A percentile compares a stretch with the other conserved stretches of the same genome.
These are phyloP conservation scores for Trinectes maculatus DNA, from an alignment of 2,113 vertebrate species.

Conservation along the genomic window DNA sequence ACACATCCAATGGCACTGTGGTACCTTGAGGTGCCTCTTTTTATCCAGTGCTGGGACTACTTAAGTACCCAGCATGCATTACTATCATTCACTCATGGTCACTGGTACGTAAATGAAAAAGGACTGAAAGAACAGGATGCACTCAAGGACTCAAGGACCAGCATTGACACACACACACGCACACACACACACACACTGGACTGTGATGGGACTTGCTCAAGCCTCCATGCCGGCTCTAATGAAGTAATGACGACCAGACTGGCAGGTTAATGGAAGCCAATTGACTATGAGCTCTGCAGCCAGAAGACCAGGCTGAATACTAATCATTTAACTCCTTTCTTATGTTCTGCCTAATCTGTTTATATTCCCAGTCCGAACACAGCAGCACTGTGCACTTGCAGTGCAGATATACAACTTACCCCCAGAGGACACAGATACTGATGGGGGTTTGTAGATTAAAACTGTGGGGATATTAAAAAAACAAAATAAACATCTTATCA, in stretches of 20 bases:
- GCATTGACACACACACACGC: constrained; percentile 1
- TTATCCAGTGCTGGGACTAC: background rate
- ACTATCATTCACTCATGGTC: background rate
- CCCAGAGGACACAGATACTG: constrained; percentile 45
- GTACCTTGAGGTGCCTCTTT: background rate
- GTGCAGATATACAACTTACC: constrained; percentile 54
- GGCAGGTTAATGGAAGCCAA: constrained; percentile 74
- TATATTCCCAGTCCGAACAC: constrained; percentile 26
- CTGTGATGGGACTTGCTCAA: constrained; percentile 53
- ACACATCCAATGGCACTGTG: constrained; percentile 8
- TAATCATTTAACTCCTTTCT: constrained; percentile 51
- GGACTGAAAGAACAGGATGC: background rate
- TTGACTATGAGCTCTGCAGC: constrained; percentile 48
- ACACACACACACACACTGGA: background rate
- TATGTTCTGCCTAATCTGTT: constrained; percentile 45
- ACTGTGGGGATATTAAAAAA: constrained; percentile 37
- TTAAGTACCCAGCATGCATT: background rate
- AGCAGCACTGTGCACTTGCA: constrained; percentile 37
- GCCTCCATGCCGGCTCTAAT: constrained; percentile 48
- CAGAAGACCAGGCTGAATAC: constrained; percentile 51
- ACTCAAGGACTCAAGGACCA: background rate
- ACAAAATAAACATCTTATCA: constrained; percentile 28
- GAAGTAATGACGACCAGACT: constrained; percentile 67
- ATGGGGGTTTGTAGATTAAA: constrained; percentile 39
- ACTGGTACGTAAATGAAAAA: background rate